Percentiles rank a stretch among this genome's conserved stretches.
Evolutionary conservation across 2,113 vertebrate species (phyloP).

Genomic region (Lethenteron reissneri): DNA sequence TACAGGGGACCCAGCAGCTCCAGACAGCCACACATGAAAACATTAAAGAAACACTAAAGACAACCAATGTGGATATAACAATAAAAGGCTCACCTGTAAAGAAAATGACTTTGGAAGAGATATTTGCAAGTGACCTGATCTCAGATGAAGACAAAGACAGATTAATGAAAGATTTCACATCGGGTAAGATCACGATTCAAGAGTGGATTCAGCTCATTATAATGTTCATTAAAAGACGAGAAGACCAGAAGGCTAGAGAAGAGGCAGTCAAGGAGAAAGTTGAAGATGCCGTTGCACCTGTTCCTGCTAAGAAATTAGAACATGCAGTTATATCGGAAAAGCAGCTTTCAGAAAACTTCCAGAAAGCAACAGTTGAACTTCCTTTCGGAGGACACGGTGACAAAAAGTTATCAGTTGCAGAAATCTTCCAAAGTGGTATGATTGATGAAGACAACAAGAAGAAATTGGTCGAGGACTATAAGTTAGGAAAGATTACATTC

Average conservation of each 20-base stretch:
- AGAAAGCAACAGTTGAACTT: constrained; percentile 8
- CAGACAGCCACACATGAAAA: too few relatives aligned
- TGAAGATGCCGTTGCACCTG: too few relatives aligned
- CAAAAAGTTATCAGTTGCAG: constrained; percentile 20
- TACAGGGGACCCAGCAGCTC: background rate
- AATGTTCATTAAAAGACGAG: background rate
- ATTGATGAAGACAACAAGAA: constrained; percentile 30
- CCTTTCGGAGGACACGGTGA: constrained; percentile 14
- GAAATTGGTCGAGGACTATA: constrained; percentile 11
- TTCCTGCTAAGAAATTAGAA: too few relatives aligned
- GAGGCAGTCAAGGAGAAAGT: background rate
- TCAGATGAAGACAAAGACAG: too few relatives aligned
- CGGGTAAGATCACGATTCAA: too few relatives aligned
- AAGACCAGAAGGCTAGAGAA: background rate
- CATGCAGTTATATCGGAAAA: too few relatives aligned
- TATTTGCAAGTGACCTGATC: constrained; percentile 7
- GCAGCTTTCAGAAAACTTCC: constrained; percentile 13
- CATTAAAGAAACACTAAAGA: too few relatives aligned
- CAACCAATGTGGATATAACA: too few relatives aligned
- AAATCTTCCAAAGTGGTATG: constrained; percentile 21
- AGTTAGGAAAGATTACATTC: background rate
- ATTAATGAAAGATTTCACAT: too few relatives aligned
- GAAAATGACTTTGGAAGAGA: constrained; percentile 5
- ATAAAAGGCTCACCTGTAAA: too few relatives aligned
- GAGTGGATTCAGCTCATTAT: too few relatives aligned